A percentile compares a stretch with the other conserved stretches of the same genome.
These are phyloP conservation scores for Siderastrea siderea DNA, from an alignment of 92 coral and sea anemone genomes.

Conservation along the genomic window DNA sequence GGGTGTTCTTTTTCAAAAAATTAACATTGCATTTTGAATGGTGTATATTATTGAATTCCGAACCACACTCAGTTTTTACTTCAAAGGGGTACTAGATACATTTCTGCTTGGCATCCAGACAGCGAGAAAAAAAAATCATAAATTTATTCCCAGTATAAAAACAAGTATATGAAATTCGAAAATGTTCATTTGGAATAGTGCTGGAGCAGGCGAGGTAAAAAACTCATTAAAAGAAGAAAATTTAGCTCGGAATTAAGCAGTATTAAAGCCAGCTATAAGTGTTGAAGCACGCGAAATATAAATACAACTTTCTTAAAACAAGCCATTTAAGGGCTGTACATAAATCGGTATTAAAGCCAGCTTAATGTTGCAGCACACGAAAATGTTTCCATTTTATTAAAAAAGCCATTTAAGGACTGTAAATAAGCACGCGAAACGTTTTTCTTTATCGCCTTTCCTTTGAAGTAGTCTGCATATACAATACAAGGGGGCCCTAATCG, in stretches of 20 bases:
- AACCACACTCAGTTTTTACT: neutral
- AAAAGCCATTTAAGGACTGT: slow-evolving; percentile 2
- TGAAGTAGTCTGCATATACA: neutral
- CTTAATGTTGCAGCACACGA: neutral
- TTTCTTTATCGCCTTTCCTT: neutral
- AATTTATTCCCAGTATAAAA: neutral
- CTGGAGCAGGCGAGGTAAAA: too few relatives aligned
- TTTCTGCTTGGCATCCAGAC: neutral
- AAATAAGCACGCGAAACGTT: neutral
- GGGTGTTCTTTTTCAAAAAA: too few relatives aligned
- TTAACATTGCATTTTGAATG: neutral
- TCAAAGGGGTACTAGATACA: neutral
- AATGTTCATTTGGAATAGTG: neutral
- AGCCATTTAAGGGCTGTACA: neutral
- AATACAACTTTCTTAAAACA: too few relatives aligned
- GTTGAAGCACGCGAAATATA: neutral
- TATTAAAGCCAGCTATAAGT: neutral
- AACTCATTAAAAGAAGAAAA: neutral
- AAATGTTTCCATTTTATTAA: neutral
- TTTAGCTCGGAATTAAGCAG: neutral
- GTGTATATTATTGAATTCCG: too few relatives aligned
- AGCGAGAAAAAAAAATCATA: neutral
- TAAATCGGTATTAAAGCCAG: neutral
- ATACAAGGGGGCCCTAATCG: neutral
- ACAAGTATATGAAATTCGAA: neutral